Conservation (phyloP, 2,888 invertebrate species). For the Tuberolachnus salignus region DNA sequence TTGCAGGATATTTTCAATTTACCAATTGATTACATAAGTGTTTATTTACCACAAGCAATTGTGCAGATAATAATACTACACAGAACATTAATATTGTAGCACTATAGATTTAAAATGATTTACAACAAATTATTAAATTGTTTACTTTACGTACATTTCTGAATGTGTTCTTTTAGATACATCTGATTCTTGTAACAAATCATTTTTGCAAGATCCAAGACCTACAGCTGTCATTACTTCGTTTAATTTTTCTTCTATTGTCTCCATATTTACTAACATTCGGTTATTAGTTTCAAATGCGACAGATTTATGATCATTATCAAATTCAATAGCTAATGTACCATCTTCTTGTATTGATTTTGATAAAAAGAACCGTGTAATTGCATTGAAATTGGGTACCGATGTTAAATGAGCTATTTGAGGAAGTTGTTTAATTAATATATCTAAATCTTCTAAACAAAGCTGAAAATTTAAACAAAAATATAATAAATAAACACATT, state of each 20-base stretch:
- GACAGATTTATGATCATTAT: constrained; percentile 61
- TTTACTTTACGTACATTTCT: constrained; percentile 35
- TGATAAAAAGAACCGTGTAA: constrained; percentile 50
- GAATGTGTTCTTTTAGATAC: constrained; percentile 42
- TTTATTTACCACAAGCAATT: no score
- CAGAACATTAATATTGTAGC: no score
- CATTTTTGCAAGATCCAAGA: constrained; percentile 15
- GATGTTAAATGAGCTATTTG: constrained; percentile 34
- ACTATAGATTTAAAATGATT: not conserved
- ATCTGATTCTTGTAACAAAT: constrained; percentile 31
- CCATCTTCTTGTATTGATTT: constrained; percentile 46
- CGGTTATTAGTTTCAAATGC: constrained; percentile 27
- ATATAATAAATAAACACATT: not conserved
- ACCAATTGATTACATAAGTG: no score
- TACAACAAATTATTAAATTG: not conserved
- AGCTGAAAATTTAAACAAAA: constrained; percentile 37
- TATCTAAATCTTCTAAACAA: constrained; percentile 48
- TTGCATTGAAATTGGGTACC: constrained; percentile 51
- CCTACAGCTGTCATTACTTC: constrained; percentile 37
- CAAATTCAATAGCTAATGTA: constrained; percentile 57
- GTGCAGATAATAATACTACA: no score
- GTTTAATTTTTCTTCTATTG: constrained; percentile 41
- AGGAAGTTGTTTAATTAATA: constrained; percentile 40
- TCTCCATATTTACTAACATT: constrained; percentile 22
- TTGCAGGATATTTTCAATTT: no score